A percentile compares a stretch with the other conserved stretches of the same genome.
phyloP scores from a whole-genome alignment of 1,140 invertebrate species.

The Drosophila suzukii region DNA sequence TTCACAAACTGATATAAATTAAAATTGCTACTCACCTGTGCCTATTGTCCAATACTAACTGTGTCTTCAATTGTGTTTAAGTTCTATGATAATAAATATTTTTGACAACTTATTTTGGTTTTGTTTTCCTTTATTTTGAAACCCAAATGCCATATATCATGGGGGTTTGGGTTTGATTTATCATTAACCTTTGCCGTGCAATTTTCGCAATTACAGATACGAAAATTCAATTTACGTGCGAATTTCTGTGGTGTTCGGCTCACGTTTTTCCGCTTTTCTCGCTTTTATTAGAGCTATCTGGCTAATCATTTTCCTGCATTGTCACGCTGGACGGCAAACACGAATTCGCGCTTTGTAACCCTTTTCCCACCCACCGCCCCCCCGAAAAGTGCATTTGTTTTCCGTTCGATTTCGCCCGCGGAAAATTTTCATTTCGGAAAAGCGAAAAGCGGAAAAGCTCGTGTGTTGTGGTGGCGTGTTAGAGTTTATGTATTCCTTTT shows the following conservation, averaged over 20 bases:
- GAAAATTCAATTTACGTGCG: slow-evolving; percentile 39
- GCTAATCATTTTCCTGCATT: slow-evolving; percentile 60
- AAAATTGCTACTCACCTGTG: not conserved
- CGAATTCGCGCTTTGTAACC: slow-evolving; percentile 34
- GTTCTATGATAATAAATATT: slow-evolving; percentile 13
- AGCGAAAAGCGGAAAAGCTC: not conserved
- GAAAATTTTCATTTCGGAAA: slow-evolving; percentile 13
- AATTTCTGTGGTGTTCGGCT: slow-evolving; percentile 5
- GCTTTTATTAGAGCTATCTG: slow-evolving; percentile 25
- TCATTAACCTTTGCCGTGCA: slow-evolving; percentile 4
- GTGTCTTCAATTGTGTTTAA: not conserved
- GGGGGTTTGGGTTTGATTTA: not conserved
- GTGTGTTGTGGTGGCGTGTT: slow-evolving; percentile 21
- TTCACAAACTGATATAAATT: not conserved
- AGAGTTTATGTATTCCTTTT: slow-evolving; percentile 8
- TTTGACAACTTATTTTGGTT: not conserved
- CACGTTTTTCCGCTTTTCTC: slow-evolving; percentile 26
- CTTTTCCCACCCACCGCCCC: not conserved
- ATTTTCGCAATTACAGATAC: slow-evolving; percentile 35
- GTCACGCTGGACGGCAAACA: slow-evolving; percentile 51
- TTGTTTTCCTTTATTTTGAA: not conserved
- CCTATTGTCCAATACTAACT: no score
- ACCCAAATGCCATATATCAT: slow-evolving; percentile 3
- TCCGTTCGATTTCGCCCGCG: slow-evolving; percentile 13
- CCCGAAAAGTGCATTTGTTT: slow-evolving; percentile 12